Evolutionary conservation across 2,113 vertebrate genomes (phyloP), one percentile per base, ranked within the genome.

Genomic region (Aleadryas rufinucha): DNA sequence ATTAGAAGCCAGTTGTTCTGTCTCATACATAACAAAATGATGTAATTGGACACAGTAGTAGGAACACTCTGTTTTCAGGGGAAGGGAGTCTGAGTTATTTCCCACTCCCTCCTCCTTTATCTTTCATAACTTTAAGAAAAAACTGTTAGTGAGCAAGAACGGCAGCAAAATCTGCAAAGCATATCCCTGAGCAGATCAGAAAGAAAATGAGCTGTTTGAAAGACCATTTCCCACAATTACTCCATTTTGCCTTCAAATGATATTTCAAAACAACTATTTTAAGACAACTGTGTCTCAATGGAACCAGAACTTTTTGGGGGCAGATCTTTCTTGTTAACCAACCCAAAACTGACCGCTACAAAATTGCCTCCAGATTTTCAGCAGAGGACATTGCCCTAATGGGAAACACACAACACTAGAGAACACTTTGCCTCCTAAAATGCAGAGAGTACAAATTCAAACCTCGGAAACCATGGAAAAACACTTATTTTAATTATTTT

Each of bases 361-460:
- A 94, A 97, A 96, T 95, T 94, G 92, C 85, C 94, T 96, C 95
- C 94, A 95, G 94, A 95, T 96, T 97, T 93, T 66, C 82, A 91
- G 66, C 78, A 72, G 78, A 96, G 71, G 90, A 95, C 91, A 52
- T 50, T 86, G 75, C 54, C 54, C 68, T 97, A 96, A 96, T 92
- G 82, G 82, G 75, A 96, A 96, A 96, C 93, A 96, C 61, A 87
- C 84, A 95, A 70, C 47, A 53, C 41, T 45, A 47, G 35, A 84
- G 69, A 87, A 84, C 70, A 72, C 81, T 84, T 50, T 35, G 84
- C 65, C 31, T 91, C 84, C 82, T 57, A 69, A 94, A 91, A 94
- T 9, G 39, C 88, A 63, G 30, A 68, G 18, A 92, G 30, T 24
- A 84, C 72, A 93, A 93, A 93, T 59, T 83, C 50, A 90, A 82